Evolutionary conservation across 2,888 invertebrate genomes (phyloP), one percentile per base, ranked within the genome.

Genomic region (Heliconius hortense): DNA sequence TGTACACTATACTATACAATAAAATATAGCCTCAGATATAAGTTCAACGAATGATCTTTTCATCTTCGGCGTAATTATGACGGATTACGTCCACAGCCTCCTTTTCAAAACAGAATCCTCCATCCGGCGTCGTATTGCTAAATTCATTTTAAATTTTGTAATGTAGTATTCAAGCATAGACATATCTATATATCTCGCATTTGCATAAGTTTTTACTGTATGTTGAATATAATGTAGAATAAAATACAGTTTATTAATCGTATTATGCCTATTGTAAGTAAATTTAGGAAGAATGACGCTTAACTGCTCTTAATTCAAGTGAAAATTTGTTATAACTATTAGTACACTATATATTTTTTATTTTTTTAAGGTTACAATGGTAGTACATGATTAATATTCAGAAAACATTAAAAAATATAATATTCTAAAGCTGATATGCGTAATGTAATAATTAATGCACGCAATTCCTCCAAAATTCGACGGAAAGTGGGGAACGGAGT

Each of bases 61-160:
- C 59, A 70, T 59, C 59, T 70, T 59, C 18, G 70, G 0, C 4
- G 59, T 70, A 39, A 70, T 70, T 70, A 70, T 26, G 18, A 67
- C 24, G 31, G 35, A n/a, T n/a, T 13, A 35, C 24, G n/a, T 59
- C 35, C 70, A 24, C 8, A 56, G 35, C 59, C 24, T 13, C n/a
- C 28, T 21, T 68, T 68, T 68, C 26, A 68, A 10, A 48, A 26
- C 18, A 7, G 21, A 2, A 31, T 69, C 3, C 21, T 8, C 31
- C 7, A 21, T 35, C 8, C 35, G 35, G 35, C 21, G 10, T 31
- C 4, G 63, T 35, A 31, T 70, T 2, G 15, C 18, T 59, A 4
- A 31, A 35, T 4, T 59, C 8, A 0, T 56, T 56, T 56, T n/a
- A n/a, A 24, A 70, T 35, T 56, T 15, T 59, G 18, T n/a, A 31